A percentile compares a stretch with the other conserved stretches of the same genome.
phyloP scores from a whole-genome alignment of 2,888 invertebrate species.

The Timema cristinae region DNA sequence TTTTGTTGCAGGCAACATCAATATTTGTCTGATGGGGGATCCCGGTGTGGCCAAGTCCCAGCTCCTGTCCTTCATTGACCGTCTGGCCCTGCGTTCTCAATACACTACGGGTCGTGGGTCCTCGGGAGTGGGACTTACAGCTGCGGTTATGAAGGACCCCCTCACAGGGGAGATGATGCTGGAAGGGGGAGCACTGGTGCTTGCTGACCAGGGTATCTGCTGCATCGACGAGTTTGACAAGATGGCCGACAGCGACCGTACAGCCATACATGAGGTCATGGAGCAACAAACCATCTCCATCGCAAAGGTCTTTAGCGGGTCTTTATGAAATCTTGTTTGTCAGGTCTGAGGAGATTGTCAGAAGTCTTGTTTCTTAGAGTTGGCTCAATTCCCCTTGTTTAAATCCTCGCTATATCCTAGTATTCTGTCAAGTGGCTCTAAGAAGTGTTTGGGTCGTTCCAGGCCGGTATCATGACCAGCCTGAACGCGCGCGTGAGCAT shows the following conservation, averaged over 20 bases:
- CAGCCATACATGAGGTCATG: constrained; percentile 97
- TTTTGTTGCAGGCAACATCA: constrained; percentile 70
- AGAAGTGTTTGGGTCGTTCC: constrained; percentile 22
- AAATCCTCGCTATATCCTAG: too few species aligned
- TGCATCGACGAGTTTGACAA: constrained; percentile 99
- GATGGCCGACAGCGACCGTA: constrained; percentile 94
- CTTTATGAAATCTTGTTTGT: too few species aligned
- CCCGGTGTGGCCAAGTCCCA: constrained; percentile 99
- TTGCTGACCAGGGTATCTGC: constrained; percentile 96
- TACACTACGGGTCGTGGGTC: constrained; percentile 96
- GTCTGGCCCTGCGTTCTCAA: constrained; percentile 88
- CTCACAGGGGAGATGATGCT: constrained; percentile 96
- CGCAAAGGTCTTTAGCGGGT: constrained; percentile 66
- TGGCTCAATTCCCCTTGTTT: too few species aligned
- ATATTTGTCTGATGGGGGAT: constrained; percentile 99
- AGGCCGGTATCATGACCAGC: constrained; percentile 98
- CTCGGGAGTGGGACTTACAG: constrained; percentile 97
- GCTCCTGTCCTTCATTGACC: constrained; percentile 88
- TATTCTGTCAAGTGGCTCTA: too few species aligned
- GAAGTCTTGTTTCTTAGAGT: too few species aligned
- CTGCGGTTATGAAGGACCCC: constrained; percentile 96
- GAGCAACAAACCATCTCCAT: constrained; percentile 99
- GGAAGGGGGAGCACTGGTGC: constrained; percentile 93
- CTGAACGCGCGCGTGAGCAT: constrained; percentile 97
- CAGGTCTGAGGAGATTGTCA: too few species aligned